Evolutionary conservation across 2,888 invertebrate species (phyloP), one percentile per base, ranked within the genome.

Genomic region (Drosophila diplacantha): DNA sequence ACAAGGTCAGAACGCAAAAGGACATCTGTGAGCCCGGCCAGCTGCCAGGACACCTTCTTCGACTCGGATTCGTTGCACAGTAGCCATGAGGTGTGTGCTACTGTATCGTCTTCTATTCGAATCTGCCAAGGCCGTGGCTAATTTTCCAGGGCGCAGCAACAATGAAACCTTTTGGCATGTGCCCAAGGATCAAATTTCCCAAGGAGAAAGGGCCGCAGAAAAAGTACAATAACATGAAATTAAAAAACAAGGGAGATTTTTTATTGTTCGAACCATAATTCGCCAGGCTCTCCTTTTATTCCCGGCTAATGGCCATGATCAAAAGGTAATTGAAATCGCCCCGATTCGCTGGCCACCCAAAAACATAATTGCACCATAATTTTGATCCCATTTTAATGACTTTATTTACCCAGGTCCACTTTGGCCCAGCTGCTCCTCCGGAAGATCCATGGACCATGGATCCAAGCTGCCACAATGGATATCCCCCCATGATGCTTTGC

Each of bases 371-470:
- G 75, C 74, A 53, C 64, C 47, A 74, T 74, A 70, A 80, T 80
- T 81, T 80, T 83, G 81, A 80, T 80, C 83, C 78, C 73, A 80
- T 75, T 80, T 80, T 80, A 80, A 80, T 80, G 80, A 81, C 80
- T 80, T 80, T 78, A 83, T 80, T 80, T 75, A 62, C 58, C 39
- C 26, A 35, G 39, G 37, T 31, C 14, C 44, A 44, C 14, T 44
- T 14, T 7, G 43, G 3, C 18, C 26, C 66, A 43, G 59, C 47
- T 57, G 46, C 49, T 35, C 16, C 44, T 60, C 41, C 64, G 29
- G 32, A 16, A 29, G 54, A 29, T 18, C 18, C 26, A 8, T 8
- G 26, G 8, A 26, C 29, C 32, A 8, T 29, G 26, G 26, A 14
- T 24, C 24, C 50, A 34, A 39, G 43, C 24, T 16, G 18, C 18